A percentile compares a stretch with the other conserved stretches of the same genome.
Conservation (phyloP, 2,797 vertebrate species). For the Rhabdophis nuchalis region DNA sequence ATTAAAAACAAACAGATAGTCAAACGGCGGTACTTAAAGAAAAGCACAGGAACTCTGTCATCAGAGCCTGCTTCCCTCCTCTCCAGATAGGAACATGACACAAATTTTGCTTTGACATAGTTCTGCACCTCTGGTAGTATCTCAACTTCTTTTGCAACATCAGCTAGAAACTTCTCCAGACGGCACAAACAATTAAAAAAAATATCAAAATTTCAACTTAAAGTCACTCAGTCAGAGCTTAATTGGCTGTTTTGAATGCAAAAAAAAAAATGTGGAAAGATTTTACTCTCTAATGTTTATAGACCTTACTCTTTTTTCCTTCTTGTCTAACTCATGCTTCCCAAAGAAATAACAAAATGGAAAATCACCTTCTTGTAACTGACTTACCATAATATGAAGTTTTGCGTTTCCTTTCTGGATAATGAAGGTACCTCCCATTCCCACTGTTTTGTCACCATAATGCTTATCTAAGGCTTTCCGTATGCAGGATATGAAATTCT, state of each 20-base stretch:
- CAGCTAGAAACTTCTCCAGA: not conserved
- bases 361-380: not conserved
- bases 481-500: slow-evolving; percentile 88
- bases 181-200: not conserved
- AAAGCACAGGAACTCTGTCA: not conserved
- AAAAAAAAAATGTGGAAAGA: not conserved
- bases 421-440: slow-evolving; percentile 90
- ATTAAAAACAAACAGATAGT: slow-evolving; percentile 20
- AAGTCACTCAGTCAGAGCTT: not conserved
- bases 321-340: not conserved
- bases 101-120: not conserved
- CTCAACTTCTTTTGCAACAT: not conserved
- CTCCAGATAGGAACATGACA: no score
- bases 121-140: not conserved
- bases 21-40: not conserved
- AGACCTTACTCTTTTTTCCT: not conserved
- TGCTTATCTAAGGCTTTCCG: slow-evolving; percentile 81
- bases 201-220: not conserved
- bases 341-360: not conserved
- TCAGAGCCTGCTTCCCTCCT: no score
- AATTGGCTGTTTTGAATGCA: not conserved
- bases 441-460: slow-evolving; percentile 86
- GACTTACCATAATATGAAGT: slow-evolving; percentile 91
- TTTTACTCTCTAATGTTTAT: not conserved
- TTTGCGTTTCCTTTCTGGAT: slow-evolving; percentile 93